Evolutionary conservation across 2,797 vertebrate genomes (phyloP).

Genomic region (Tragopan temminckii): DNA sequence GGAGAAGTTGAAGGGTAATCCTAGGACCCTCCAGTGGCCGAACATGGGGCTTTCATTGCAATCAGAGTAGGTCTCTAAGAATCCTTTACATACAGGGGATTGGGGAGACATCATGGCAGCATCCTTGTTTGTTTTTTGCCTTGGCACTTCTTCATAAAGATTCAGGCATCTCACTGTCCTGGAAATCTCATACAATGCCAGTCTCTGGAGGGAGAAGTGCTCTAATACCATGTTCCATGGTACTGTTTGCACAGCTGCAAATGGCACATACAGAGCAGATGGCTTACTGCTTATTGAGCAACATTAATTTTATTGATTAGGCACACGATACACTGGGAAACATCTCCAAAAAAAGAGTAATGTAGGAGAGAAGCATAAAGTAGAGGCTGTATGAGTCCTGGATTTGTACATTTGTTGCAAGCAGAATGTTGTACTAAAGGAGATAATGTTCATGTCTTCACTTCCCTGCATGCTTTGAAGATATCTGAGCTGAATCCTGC

Average conservation of each 20-base stretch:
- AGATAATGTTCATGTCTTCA: slow-evolving; percentile 2
- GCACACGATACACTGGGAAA: background rate
- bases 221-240: background rate
- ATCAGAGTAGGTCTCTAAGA: background rate
- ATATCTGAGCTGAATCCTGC: slow-evolving; percentile 24
- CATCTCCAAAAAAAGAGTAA: background rate
- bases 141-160: background rate
- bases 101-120: background rate
- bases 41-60: background rate
- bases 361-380: background rate
- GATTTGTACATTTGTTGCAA: background rate
- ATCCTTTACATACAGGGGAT: background rate
- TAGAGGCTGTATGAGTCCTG: background rate
- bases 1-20: background rate
- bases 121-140: background rate
- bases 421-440: background rate
- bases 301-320: background rate
- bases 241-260: background rate
- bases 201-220: background rate
- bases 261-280: background rate
- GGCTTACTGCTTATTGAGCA: background rate
- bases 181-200: background rate
- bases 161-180: background rate
- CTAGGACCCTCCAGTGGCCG: background rate
- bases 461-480: slow-evolving; percentile 8